phyloP scores from a whole-genome alignment of 2,797 vertebrate species.

The Chaenodraco wilsoni region DNA sequence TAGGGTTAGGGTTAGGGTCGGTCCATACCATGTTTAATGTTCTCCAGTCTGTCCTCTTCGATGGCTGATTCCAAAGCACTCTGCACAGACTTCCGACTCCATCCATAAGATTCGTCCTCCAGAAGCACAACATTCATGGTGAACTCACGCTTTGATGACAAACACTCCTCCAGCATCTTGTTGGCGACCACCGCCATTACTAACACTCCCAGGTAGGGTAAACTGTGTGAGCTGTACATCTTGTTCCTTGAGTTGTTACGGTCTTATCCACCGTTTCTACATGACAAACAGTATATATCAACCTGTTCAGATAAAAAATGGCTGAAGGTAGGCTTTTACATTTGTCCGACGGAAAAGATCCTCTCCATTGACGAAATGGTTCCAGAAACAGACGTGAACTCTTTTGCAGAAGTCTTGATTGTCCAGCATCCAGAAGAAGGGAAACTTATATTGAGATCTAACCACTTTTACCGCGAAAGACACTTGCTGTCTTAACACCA shows the following conservation, averaged over 20 bases:
- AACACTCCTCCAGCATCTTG: constrained; percentile 66
- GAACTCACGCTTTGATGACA: constrained; percentile 43
- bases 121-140: constrained; percentile 90
- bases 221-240: constrained; percentile 48
- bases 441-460: neutral
- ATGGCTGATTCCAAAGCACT: constrained; percentile 81
- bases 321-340: constrained; percentile 16
- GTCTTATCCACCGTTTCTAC: constrained; percentile 46
- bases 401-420: constrained; percentile 30
- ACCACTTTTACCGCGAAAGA: neutral
- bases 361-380: neutral
- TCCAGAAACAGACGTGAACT: constrained; percentile 44
- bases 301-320: constrained; percentile 2
- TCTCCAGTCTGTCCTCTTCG: constrained; percentile 70
- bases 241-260: constrained; percentile 19
- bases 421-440: constrained; percentile 25
- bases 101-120: constrained; percentile 85
- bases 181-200: constrained; percentile 34
- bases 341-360: constrained; percentile 11
- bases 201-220: constrained; percentile 60
- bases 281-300: constrained; percentile 42
- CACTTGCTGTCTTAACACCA: neutral
- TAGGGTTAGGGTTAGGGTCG: too few relatives aligned
- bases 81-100: constrained; percentile 74
- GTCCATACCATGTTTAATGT: constrained; percentile 76